Conservation (phyloP, 2,888 invertebrate species). For the Drosophila infuscata region DNA sequence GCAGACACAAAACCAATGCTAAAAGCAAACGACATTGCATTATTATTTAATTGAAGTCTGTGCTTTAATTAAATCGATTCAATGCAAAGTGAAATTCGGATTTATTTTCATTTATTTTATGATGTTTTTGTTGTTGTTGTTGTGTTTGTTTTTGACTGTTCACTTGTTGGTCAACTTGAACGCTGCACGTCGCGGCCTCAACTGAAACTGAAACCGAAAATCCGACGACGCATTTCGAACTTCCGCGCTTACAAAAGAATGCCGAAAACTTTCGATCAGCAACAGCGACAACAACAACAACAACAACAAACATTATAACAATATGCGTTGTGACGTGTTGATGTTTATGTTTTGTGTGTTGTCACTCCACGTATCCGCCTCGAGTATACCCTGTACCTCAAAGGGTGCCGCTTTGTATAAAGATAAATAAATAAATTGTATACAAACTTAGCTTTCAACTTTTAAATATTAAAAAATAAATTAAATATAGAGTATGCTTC, state of each 20-base stretch:
- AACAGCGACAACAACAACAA: slow-evolving; percentile 40
- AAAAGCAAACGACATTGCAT: slow-evolving; percentile 58
- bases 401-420: not conserved
- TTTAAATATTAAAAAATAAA: not conserved
- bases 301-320: slow-evolving; percentile 47
- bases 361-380: slow-evolving; percentile 22
- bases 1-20: slow-evolving; percentile 58
- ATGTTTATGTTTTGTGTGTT: slow-evolving; percentile 26
- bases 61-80: slow-evolving; percentile 10
- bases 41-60: slow-evolving; percentile 22
- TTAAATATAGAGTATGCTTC: not conserved
- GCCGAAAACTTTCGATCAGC: slow-evolving; percentile 76
- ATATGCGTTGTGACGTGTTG: slow-evolving; percentile 48
- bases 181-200: slow-evolving; percentile 60
- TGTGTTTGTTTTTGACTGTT: slow-evolving; percentile 16
- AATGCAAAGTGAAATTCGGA: slow-evolving; percentile 63
- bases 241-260: slow-evolving; percentile 71
- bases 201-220: slow-evolving; percentile 61
- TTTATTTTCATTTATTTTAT: slow-evolving; percentile 15
- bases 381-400: slow-evolving; percentile 24
- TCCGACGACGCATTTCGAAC: slow-evolving; percentile 47
- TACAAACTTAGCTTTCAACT: not conserved
- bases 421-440: too few species aligned
- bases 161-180: slow-evolving; percentile 49
- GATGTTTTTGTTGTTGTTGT: not conserved